phyloP scores from a whole-genome alignment of 1,140 invertebrate genomes.

The Macrobrachium rosenbergii region DNA sequence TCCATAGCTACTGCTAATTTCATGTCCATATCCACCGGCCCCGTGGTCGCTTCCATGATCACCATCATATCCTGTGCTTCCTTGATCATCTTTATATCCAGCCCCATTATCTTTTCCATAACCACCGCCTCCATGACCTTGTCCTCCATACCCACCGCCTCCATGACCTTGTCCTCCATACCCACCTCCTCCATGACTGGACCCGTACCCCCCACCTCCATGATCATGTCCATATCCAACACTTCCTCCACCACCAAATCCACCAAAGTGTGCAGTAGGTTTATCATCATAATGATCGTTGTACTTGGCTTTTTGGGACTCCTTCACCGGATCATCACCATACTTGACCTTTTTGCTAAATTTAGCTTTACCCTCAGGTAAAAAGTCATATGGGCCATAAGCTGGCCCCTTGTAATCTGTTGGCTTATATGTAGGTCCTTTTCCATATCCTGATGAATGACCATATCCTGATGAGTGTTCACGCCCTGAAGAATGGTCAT shows the following conservation, averaged over 20 bases:
- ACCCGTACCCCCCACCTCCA: background rate
- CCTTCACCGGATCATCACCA: constrained; percentile 58
- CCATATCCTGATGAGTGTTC: background rate
- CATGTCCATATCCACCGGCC: background rate
- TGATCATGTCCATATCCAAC: constrained; percentile 23
- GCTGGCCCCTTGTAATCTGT: constrained; percentile 49
- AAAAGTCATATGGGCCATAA: constrained; percentile 54
- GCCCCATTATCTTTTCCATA: constrained; percentile 36
- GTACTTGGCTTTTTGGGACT: constrained; percentile 52
- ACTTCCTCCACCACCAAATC: constrained; percentile 58
- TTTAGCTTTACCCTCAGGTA: constrained; percentile 45
- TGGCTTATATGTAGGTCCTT: constrained; percentile 36
- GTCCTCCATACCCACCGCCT: constrained; percentile 8
- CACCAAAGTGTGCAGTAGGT: constrained; percentile 44
- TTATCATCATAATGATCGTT: constrained; percentile 27
- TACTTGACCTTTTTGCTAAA: constrained; percentile 58
- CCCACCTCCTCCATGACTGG: background rate
- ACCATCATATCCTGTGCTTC: constrained; percentile 25
- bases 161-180: background rate
- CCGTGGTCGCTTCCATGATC: constrained; percentile 28
- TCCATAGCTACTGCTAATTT: background rate
- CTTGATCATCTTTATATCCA: background rate
- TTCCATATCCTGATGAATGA: constrained; percentile 6
- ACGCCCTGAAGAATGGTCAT: background rate
- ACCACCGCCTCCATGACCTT: constrained; percentile 23